Evolutionary conservation across 2,113 vertebrate genomes (phyloP), one percentile per base, ranked within the genome.

Genomic region (Murina feae): DNA sequence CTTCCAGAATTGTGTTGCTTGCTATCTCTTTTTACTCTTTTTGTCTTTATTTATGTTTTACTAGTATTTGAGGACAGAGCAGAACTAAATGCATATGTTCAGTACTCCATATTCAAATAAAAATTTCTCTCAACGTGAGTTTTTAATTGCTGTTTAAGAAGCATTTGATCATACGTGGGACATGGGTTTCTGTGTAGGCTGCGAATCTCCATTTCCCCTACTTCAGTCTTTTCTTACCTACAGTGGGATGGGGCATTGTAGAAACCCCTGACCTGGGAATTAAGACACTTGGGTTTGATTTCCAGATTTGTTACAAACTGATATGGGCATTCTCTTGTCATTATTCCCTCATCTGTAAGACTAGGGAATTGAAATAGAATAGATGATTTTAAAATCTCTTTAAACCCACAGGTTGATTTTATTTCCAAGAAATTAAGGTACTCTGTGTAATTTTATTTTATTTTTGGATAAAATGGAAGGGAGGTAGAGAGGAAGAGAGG

Each of bases 371-470:
- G n/a, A 86, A 91, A 39, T 47, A 39, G 66, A 32, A 39, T 47
- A 35, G 66, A 32, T 86, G 32, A 87, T 58, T 76, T 63, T 44
- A 68, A 69, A 42, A 25, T 82, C 37, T 79, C 25, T 88, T 71
- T 89, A 72, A 88, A n/a, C 28, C 25, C 47, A 30, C 14, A 72
- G 85, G 6, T 69, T 80, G 55, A 63, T 87, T 96, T 78, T 53
- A 66, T 89, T 76, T 95, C 42, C 30, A 72, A 76, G 80, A 42
- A 89, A 30, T 86, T 39, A 65, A 82, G 42, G 51, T 58, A 60
- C 12, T 63, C 21, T 4, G 4, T 74, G 25, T 75, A 47, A 80
- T n/a, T 39, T 58, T 58, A 58, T 58, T 58, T 58, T 23, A 60
- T 60, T 60, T 60, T 60, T 60, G 28, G 25, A 11, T 58, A 58